Evolutionary conservation across 2,113 vertebrate genomes (phyloP), one percentile per base, ranked within the genome.

Genomic region (Xiphias gladius): DNA sequence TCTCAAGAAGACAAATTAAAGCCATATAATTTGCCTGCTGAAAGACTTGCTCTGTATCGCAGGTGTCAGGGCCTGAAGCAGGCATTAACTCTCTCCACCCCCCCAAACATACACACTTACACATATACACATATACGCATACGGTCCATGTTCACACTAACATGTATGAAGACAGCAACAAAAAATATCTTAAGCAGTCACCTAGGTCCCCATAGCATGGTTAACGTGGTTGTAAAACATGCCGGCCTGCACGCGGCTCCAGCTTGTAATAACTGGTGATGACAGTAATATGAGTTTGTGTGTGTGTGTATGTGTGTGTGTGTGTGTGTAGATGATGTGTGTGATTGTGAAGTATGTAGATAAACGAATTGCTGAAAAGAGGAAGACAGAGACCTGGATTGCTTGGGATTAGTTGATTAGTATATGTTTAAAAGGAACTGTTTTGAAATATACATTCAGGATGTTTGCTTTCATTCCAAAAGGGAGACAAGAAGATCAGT

Each of bases 1-100:
- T 93, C 92, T 91, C 89, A 83, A 85, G 79, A 83, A 87, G 90
- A 93, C 91, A 93, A 94, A 93, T 93, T 93, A 92, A 91, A 94
- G 85, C 86, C 88, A 88, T 87, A 89, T 89, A 92, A 93, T 94
- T 93, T 90, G 52, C 78, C 83, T 75, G 80, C 86, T 93, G 93
- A 95, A 94, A 92, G 93, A 89, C 85, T 80, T 26, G 82, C 81
- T 93, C 91, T 94, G 92, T 95, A 80, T 86, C 72, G 62, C 90
- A 90, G 92, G 92, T 93, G 92, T 90, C 77, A 80, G 50, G 80
- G 80, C 86, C 76, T 58, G 72, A 69, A 85, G 80, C 76, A 74
- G 87, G 83, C 87, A 72, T 90, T 92, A 92, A 91, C 91, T 89
- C 88, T 75, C 79, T 82, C 69, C 74, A 85, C 35, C 70, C 58